These are phyloP conservation scores for Fratercula arctica DNA, from an alignment of 2,797 vertebrate species.

Conservation along the genomic window DNA sequence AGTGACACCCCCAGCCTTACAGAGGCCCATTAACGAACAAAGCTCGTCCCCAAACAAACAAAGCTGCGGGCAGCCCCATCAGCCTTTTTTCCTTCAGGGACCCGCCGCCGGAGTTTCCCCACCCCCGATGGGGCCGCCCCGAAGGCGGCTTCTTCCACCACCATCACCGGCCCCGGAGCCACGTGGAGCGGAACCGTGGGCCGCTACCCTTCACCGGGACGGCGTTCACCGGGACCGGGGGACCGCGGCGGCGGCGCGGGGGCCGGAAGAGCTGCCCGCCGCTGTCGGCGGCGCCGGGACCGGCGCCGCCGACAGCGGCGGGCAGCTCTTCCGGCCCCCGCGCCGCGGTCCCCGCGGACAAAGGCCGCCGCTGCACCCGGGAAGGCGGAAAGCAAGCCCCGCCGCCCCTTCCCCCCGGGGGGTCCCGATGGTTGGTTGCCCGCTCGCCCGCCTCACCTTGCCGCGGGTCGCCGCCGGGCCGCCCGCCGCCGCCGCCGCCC, in stretches of 20 bases:
- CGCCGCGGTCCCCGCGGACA: not conserved
- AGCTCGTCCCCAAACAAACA: not conserved
- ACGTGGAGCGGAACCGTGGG: not conserved
- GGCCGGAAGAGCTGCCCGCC: not conserved
- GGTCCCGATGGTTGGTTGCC: not conserved
- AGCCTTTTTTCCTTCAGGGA: not conserved
- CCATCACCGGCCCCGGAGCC: not conserved
- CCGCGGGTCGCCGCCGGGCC: not conserved
- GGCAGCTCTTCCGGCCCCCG: not conserved
- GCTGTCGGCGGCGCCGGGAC: too few relatives aligned
- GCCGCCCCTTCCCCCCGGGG: too few relatives aligned
- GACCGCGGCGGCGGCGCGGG: too few relatives aligned
- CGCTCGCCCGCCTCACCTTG: not conserved
- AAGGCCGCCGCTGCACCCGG: not conserved
- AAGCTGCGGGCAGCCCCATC: not conserved
- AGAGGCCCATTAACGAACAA: not conserved
- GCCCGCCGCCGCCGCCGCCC: not conserved
- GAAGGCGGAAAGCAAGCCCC: not conserved
- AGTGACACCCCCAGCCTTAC: not conserved
- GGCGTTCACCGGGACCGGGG: not conserved
- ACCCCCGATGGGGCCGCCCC: too few relatives aligned
- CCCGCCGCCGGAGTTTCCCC: too few relatives aligned
- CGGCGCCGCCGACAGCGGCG: not conserved
- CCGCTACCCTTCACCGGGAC: not conserved
- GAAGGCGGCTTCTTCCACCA: not conserved